phyloP scores from a whole-genome alignment of 2,797 vertebrate species.

The Mus minutoides region DNA sequence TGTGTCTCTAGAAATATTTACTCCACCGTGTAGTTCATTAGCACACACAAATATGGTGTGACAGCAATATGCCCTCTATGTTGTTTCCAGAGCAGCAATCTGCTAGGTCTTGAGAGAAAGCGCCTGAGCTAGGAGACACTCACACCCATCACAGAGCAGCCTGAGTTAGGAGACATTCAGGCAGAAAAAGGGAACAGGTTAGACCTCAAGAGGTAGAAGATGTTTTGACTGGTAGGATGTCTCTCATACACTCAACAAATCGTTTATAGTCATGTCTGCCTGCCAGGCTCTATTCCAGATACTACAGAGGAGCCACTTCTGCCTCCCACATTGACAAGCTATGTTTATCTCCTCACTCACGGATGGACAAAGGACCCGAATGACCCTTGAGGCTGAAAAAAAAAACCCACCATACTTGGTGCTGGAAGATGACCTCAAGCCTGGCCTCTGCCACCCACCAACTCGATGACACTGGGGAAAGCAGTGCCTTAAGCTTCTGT shows the following conservation, averaged over 20 bases:
- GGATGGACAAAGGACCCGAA: not conserved
- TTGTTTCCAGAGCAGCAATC: slow-evolving; percentile 66
- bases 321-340: not conserved
- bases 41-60: not conserved
- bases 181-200: not conserved
- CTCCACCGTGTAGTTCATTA: slow-evolving; percentile 78
- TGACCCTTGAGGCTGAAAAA: not conserved
- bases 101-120: slow-evolving; percentile 50
- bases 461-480: not conserved
- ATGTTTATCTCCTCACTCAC: not conserved
- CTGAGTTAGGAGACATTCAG: not conserved
- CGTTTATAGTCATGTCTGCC: not conserved
- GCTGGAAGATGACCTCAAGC: not conserved
- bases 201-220: not conserved
- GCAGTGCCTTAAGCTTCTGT: not conserved
- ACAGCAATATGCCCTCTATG: slow-evolving; percentile 63
- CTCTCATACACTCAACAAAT: not conserved
- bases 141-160: not conserved
- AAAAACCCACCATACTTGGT: not conserved
- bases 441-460: not conserved
- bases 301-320: not conserved
- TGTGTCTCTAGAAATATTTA: slow-evolving; percentile 78
- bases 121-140: not conserved
- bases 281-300: not conserved
- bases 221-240: not conserved